Base-by-base conservation (phyloP, 2,888 invertebrate species). In the Protophormia terraenovae region DNA sequence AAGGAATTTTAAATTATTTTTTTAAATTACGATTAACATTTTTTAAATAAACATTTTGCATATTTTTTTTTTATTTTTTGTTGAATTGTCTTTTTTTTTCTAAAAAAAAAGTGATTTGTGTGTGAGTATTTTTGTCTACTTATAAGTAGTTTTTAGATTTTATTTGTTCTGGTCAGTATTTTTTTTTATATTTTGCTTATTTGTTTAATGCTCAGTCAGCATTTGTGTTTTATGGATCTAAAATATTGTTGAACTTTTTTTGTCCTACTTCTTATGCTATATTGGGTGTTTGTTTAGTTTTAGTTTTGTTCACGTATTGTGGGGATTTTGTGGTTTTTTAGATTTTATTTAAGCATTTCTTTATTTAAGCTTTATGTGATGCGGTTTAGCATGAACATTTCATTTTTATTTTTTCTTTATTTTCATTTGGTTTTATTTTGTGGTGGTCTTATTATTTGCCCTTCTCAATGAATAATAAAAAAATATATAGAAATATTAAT, bases 281-380 rank as follows among this genome's bases (percentile, higher is more conserved):
- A n/a, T 35, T 45, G 53, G 50, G 35, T 24, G 27, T 78, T 71
- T 69, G 62, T 58, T 72, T 79, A 50, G 62, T 58, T 58, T 72
- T 79, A 50, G 62, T 58, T 75, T 77, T 67, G 35, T 71, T 38
- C 24, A 47, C 47, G 58, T 62, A 41, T 76, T 80, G 80, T 77
- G 80, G 80, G 14, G 83, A 78, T 69, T 83, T 83, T 83, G 83
- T 67, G 83, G 78, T 79, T 73, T 77, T 66, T 53, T 38, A 29
- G 67, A 73, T 78, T 83, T 78, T 78, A 73, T 83, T 67, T 78
- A 41, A 78, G 58, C 73, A 78, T 50, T 83, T 77, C 60, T 77
- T 72, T 79, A 75, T 69, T 19, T 73, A 81, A 84, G 80, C 80
- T 84, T 71, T 35, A 66, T 60, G 72, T 62, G 58, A 32, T 84